Percentiles rank a stretch among this genome's conserved stretches.
Conservation (phyloP, 2,797 vertebrate genomes). For the Etheostoma perlongum region DNA sequence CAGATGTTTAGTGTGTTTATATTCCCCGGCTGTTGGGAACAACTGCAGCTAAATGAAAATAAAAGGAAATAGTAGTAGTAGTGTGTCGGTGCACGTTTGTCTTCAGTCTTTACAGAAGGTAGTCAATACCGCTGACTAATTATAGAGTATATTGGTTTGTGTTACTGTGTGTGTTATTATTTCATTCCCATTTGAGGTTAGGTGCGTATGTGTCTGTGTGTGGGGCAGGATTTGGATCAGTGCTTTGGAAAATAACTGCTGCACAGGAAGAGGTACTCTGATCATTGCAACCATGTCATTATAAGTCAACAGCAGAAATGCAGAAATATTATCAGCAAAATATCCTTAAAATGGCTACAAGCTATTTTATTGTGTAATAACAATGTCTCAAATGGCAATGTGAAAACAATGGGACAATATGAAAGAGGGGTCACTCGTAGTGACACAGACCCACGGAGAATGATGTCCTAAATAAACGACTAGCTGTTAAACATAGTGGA, state of each 20-base stretch:
- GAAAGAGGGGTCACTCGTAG: neutral
- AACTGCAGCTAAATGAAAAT: constrained; percentile 36
- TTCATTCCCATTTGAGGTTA: constrained; percentile 21
- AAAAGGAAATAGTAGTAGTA: neutral
- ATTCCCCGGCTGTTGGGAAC: constrained; percentile 38
- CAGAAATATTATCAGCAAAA: neutral
- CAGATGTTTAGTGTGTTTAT: constrained; percentile 42
- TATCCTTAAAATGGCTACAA: neutral
- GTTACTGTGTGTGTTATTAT: constrained; percentile 30
- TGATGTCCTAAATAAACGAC: no score
- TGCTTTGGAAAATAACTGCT: neutral
- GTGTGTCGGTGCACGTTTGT: constrained; percentile 23
- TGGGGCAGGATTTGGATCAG: neutral
- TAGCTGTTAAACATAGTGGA: neutral
- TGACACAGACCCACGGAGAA: no score
- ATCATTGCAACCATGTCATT: neutral
- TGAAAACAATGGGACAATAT: neutral
- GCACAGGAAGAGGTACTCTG: neutral
- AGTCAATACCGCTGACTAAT: constrained; percentile 35
- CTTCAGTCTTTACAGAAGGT: constrained; percentile 26
- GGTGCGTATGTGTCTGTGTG: neutral
- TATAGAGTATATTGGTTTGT: constrained; percentile 26
- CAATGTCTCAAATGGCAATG: neutral
- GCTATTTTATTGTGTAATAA: neutral
- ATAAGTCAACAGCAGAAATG: neutral